Evolutionary conservation across 2,113 vertebrate genomes (phyloP).

Genomic region (Hyla sarda): DNA sequence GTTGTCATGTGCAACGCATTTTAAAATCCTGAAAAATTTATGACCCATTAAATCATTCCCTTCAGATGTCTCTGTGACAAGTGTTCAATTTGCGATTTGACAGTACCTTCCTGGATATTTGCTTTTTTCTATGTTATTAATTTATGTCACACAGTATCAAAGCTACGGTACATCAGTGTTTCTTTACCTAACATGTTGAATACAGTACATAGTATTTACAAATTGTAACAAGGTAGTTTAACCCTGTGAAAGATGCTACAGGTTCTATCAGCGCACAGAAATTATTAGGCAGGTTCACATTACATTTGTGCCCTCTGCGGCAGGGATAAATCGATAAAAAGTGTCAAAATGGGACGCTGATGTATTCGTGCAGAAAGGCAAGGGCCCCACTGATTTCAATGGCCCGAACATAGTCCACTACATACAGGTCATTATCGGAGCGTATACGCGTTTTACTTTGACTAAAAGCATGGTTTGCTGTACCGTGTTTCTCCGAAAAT

Average conservation of each 20-base stretch:
- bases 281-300: too few species aligned
- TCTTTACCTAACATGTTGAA: background rate
- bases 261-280: background rate
- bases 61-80: constrained; percentile 70
- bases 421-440: too few species aligned
- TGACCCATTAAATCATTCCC: constrained; percentile 66
- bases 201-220: background rate
- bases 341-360: too few species aligned
- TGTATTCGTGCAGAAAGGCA: too few species aligned
- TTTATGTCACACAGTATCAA: constrained; percentile 52
- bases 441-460: too few species aligned
- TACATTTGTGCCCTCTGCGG: too few species aligned
- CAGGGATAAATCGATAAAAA: too few species aligned
- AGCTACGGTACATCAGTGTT: constrained; percentile 63
- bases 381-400: too few species aligned
- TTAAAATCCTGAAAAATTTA: constrained; percentile 69
- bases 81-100: constrained; percentile 71
- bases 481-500: too few species aligned
- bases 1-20: constrained; percentile 68
- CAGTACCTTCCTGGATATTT: constrained; percentile 67
- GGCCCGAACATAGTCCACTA: too few species aligned
- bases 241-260: background rate
- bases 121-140: constrained; percentile 56
- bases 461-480: too few species aligned
- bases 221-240: background rate